Percentiles rank a stretch among this genome's conserved stretches.
These are phyloP conservation scores for Hypotaenidia okinawae DNA, from an alignment of 2,797 vertebrate genomes.

Conservation along the genomic window DNA sequence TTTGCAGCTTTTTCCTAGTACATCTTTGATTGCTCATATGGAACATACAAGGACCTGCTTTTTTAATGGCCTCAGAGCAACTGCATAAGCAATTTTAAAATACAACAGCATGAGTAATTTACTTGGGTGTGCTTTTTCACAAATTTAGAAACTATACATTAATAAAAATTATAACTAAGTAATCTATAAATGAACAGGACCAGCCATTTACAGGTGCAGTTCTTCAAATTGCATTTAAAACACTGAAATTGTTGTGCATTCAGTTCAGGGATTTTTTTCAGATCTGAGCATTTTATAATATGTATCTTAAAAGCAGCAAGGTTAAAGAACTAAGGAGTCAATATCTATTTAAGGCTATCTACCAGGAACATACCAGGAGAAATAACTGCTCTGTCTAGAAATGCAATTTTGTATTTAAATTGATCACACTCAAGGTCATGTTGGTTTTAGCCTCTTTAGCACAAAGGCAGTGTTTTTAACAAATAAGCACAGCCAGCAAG, in stretches of 20 bases:
- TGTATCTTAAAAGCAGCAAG: background rate
- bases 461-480: background rate
- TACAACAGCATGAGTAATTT: background rate
- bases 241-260: background rate
- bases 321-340: background rate
- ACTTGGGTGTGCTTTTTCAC: background rate
- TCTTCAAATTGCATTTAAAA: background rate
- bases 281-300: background rate
- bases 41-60: conserved; percentile 1
- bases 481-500: conserved; percentile 4
- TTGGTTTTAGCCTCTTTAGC: background rate
- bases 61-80: background rate
- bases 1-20: conserved; percentile 9
- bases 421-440: background rate
- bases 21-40: conserved; percentile 1
- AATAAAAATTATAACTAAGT: background rate
- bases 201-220: background rate
- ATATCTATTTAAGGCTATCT: conserved; percentile 13
- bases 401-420: conserved; percentile 20
- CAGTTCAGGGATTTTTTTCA: background rate
- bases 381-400: background rate
- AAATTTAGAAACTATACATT: background rate
- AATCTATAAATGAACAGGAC: background rate
- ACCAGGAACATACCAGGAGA: background rate
- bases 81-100: background rate